Evolutionary conservation across 2,888 invertebrate genomes (phyloP).

Genomic region (Therioaphis trifolii): DNA sequence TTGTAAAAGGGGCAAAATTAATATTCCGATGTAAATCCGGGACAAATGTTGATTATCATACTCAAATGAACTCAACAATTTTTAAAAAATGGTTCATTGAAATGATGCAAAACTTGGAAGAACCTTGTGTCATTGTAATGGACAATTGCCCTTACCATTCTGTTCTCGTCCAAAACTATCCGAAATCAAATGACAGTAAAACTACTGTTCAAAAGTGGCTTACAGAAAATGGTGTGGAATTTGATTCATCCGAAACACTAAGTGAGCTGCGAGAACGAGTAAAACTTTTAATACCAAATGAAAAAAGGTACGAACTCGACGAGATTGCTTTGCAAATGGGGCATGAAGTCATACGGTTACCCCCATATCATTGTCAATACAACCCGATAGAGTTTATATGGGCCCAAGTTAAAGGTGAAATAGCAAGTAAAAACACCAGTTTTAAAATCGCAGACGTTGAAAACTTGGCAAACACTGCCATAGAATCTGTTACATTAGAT

Average conservation of each 20-base stretch:
- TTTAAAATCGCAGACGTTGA: background rate
- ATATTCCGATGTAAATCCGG: background rate
- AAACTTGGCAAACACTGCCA: background rate
- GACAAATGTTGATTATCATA: background rate
- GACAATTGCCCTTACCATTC: no score
- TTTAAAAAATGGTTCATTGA: no score
- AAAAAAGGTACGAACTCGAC: slow-evolving; percentile 4
- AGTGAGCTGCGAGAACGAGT: slow-evolving; percentile 32
- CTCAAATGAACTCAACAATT: no score
- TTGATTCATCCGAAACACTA: slow-evolving; percentile 10
- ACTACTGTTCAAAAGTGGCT: background rate
- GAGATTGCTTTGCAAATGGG: no score
- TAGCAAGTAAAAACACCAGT: background rate
- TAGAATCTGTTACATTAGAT: background rate
- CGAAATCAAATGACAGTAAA: no score
- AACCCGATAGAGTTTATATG: background rate
- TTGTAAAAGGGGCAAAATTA: background rate
- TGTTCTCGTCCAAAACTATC: no score
- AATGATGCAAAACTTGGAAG: no score
- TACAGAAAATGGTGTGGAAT: slow-evolving; percentile 12
- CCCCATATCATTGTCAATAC: no score
- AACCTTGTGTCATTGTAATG: no score
- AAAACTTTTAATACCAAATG: slow-evolving; percentile 15
- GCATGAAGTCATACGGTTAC: no score
- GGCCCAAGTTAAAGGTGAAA: background rate